phyloP scores from a whole-genome alignment of 2,113 vertebrate genomes.

The Leptobrachium ailaonicum region DNA sequence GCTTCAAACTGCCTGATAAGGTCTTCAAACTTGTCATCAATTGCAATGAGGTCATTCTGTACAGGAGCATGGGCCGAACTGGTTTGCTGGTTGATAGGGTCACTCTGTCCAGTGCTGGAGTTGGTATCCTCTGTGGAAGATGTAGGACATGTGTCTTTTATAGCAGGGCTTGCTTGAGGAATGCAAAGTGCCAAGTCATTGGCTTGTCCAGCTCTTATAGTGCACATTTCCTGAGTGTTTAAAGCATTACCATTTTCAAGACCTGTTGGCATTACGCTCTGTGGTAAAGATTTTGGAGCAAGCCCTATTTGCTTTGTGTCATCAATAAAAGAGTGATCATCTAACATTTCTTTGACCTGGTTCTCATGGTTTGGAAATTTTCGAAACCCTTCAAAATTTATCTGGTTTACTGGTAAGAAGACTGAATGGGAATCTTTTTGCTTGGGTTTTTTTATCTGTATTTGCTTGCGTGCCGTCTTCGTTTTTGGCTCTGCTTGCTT shows the following conservation, averaged over 20 bases:
- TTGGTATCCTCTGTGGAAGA: constrained; percentile 52
- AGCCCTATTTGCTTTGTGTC: constrained; percentile 46
- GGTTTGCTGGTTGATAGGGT: constrained; percentile 53
- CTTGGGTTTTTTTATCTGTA: constrained; percentile 88
- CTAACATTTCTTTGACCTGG: constrained; percentile 57
- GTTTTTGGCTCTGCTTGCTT: constrained; percentile 65
- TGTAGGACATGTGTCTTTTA: constrained; percentile 52
- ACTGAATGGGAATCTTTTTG: constrained; percentile 83
- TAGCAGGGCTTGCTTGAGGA: not conserved
- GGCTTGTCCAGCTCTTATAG: constrained; percentile 47
- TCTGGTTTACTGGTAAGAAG: constrained; percentile 85
- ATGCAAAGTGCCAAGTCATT: not conserved
- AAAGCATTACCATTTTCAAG: constrained; percentile 62
- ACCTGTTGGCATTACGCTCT: constrained; percentile 68
- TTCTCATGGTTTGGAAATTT: constrained; percentile 39
- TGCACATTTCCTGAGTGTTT: constrained; percentile 91
- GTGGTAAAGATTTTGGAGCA: constrained; percentile 54
- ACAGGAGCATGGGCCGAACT: constrained; percentile 51
- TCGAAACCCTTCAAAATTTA: constrained; percentile 74
- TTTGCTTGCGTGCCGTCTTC: constrained; percentile 79
- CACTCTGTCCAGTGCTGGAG: constrained; percentile 54
- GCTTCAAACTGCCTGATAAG: constrained; percentile 94
- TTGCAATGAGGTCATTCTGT: constrained; percentile 60
- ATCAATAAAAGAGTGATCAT: constrained; percentile 52
- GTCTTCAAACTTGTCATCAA: constrained; percentile 91